Evolutionary conservation across 1,140 invertebrate species (phyloP), one percentile per base, ranked within the genome.

Genomic region (Caenorhabditis briggsae): DNA sequence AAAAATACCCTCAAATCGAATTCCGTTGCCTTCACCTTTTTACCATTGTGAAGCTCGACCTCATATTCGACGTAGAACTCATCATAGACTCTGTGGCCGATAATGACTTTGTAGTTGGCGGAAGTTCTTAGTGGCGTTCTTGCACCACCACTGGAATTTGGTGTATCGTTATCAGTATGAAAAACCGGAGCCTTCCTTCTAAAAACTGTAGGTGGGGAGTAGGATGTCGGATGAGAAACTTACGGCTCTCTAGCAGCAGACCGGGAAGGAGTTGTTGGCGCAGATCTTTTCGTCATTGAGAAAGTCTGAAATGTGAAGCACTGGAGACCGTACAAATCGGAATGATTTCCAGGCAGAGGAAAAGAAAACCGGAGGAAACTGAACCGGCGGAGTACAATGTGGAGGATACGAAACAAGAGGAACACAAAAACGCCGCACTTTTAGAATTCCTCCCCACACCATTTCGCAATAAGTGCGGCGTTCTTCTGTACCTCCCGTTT

Each of bases 21-120:
- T 11, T 78, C 70, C 2, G 70, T 78, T 23, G 20, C 70, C 18
- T 20, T 50, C 9, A 50, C 53, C 23, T 14, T 78, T 25, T 50
- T 9, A 2, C 70, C 70, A 11, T 53, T 53, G 7, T 12, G 11
- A 11, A 78, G 70, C 14, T 23, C 20, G 5, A 78, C 70, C 33
- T 78, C 46, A 14, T 78, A 78, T 12, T 78, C 70, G 2, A 78
- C 70, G 50, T 78, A 78, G 16, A 53, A 46, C n/a, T 43, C 33
- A 14, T 78, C 70, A 14, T 20, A 20, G 9, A 50, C 46, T 23
- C n/a, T n/a, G 50, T 78, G 70, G 2, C 70, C 70, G 23, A 78
- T 9, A n/a, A 78, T 53, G 50, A 53, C 53, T 78, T 78, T 50
- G 33, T 50, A 50, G 23, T 78, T 41, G 2, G 12, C 11, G 3